Evolutionary conservation across 1,140 invertebrate genomes (phyloP).

Genomic region (Delia radicum): DNA sequence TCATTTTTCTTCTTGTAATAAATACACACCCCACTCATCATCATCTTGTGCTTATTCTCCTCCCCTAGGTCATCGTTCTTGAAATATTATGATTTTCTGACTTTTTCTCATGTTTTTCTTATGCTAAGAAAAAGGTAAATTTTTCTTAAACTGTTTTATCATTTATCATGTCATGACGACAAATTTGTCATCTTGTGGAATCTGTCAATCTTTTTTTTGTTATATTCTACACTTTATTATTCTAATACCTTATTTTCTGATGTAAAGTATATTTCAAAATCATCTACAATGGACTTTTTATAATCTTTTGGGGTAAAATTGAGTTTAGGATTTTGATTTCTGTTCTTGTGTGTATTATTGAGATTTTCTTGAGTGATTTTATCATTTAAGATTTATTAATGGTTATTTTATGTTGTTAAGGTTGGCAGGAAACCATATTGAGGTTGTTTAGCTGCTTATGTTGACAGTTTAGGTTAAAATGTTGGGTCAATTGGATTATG

Average conservation of each 20-base stretch:
- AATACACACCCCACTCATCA: not conserved
- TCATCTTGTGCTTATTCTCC: too few relatives aligned
- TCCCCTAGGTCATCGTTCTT: too few relatives aligned
- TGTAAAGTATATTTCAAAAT: not conserved
- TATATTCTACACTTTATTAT: constrained; percentile 10
- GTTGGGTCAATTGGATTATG: not conserved
- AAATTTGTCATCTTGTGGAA: constrained; percentile 25
- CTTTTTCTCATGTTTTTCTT: not conserved
- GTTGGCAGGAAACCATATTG: not conserved
- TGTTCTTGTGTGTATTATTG: not conserved
- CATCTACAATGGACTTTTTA: not conserved
- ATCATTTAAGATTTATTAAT: not conserved
- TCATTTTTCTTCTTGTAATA: not conserved
- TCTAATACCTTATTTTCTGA: not conserved
- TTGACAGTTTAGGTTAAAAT: constrained; percentile 8
- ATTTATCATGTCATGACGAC: constrained; percentile 25
- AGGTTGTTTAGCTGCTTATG: not conserved
- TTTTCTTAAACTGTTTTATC: constrained; percentile 2
- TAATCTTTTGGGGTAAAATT: not conserved
- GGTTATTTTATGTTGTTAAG: not conserved
- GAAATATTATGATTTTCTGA: not conserved
- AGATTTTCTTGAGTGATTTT: not conserved
- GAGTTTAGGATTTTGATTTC: not conserved
- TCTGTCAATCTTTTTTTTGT: constrained; percentile 14
- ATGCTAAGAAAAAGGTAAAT: not conserved